Evolutionary conservation across 2,113 vertebrate species (phyloP).

Genomic region (Potamarius usumacintae): DNA sequence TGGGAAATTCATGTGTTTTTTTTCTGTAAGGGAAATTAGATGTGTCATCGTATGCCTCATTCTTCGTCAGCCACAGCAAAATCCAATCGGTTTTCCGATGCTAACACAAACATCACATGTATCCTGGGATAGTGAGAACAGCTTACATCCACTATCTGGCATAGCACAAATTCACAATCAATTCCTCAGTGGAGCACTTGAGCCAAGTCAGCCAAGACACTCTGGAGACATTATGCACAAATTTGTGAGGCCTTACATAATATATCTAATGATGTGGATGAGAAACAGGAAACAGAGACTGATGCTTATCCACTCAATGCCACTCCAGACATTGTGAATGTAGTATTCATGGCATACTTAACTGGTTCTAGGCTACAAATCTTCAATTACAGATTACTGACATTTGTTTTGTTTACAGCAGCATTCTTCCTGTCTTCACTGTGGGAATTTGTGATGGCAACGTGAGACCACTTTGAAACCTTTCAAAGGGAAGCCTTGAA

Average conservation of each 20-base stretch:
- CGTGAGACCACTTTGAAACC: not conserved
- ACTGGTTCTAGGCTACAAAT: conserved; percentile 4
- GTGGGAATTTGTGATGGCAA: not conserved
- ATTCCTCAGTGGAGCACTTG: conserved; percentile 18
- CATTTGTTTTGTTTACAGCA: not conserved
- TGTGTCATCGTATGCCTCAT: not conserved
- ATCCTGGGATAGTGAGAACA: not conserved
- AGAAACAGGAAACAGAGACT: conserved; percentile 22
- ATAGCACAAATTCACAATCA: conserved; percentile 16
- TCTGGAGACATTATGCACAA: conserved; percentile 27
- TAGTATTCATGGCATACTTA: not conserved
- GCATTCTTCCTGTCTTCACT: not conserved
- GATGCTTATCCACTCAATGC: not conserved
- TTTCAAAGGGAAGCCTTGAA: not conserved
- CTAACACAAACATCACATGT: not conserved
- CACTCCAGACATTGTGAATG: not conserved
- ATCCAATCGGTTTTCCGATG: not conserved
- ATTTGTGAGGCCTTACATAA: conserved; percentile 20
- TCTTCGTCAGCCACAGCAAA: not conserved
- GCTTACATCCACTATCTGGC: not conserved
- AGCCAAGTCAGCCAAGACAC: conserved; percentile 8
- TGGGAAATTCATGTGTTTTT: no score
- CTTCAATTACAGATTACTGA: not conserved
- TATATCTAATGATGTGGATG: conserved; percentile 22
- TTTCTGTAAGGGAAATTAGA: not conserved